Evolutionary conservation across 2,113 vertebrate species (phyloP).

Genomic region (Cromileptes altivelis): DNA sequence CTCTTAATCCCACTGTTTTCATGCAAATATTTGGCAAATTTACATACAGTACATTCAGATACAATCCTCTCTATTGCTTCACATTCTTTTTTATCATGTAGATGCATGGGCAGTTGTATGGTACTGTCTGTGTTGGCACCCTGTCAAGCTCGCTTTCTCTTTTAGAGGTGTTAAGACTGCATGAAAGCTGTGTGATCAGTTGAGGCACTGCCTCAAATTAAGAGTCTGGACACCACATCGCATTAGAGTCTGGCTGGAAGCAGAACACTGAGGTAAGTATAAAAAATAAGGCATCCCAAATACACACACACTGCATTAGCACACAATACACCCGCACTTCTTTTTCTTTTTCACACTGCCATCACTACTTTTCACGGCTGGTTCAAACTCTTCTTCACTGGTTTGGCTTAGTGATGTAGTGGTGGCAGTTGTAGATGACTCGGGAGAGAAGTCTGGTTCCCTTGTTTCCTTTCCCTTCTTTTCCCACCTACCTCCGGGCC

Average conservation of each 20-base stretch:
- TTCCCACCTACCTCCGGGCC: conserved; percentile 7
- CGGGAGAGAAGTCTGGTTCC: conserved; percentile 32
- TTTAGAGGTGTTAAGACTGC: conserved; percentile 4
- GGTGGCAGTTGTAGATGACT: conserved; percentile 46
- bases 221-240: conserved; percentile 16
- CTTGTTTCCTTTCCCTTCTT: conserved; percentile 1
- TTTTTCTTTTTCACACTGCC: conserved; percentile 75
- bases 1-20: conserved; percentile 1
- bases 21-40: conserved; percentile 23
- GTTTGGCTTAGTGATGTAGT: conserved; percentile 23
- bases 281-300: conserved; percentile 44
- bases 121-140: neutral
- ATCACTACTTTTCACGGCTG: conserved; percentile 38
- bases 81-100: neutral
- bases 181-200: conserved; percentile 9
- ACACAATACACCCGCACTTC: conserved; percentile 79
- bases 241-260: conserved; percentile 15
- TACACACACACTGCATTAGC: conserved; percentile 57
- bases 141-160: neutral
- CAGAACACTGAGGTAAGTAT: conserved; percentile 36
- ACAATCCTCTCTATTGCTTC: conserved; percentile 8
- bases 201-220: conserved; percentile 23
- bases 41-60: conserved; percentile 7
- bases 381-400: conserved; percentile 51
- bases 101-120: neutral